Base-by-base conservation (phyloP, 2,797 vertebrate genomes). In the Lacerta agilis region DNA sequence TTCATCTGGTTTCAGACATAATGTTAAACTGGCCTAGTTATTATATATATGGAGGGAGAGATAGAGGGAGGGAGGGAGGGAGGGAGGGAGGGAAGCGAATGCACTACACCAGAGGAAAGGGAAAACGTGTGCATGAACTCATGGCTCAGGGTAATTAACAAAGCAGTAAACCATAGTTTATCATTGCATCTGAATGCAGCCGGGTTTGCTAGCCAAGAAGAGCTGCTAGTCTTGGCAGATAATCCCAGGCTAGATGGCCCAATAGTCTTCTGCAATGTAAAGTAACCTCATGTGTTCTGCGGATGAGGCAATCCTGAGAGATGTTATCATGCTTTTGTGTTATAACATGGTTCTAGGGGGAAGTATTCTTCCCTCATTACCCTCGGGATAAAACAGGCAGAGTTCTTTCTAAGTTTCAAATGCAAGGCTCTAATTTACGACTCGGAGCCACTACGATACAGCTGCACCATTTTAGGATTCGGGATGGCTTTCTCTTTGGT, bases 321-420 rank as follows among this genome's bases (percentile, higher is more conserved):
- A 33, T 73, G 23, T 64, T 38, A 81, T 55, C 49, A 38, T 43
- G 67, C 25, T 69, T 67, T 79, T 71, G 18, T 83, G 36, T 88
- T 78, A 71, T 71, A 71, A 55, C 27, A 43, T n/a, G 17, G 45
- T 58, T 41, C 3, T 4, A 23, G 41, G 15, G 43, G 43, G 49
- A 69, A n/a, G 25, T 76, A 6, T 58, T 55, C 10, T 66, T 18
- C 38, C 18, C 27, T 66, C 5, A 77, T 18, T 15, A 9, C 18
- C 36, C 45, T 81, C 17, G 23, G 66, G 2, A 79, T 83, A 69
- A 88, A 84, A 49, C 36, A 78, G 17, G 64, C 64, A 77, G 66
- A 81, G 64, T 58, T 55, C 45, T 27, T 76, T 82, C 66, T 23
- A 79, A 83, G n/a, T 66, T 85, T 85, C n/a, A 85, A 73, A 77